Conservation (phyloP, 2,888 invertebrate genomes). For the Syritta pipiens region DNA sequence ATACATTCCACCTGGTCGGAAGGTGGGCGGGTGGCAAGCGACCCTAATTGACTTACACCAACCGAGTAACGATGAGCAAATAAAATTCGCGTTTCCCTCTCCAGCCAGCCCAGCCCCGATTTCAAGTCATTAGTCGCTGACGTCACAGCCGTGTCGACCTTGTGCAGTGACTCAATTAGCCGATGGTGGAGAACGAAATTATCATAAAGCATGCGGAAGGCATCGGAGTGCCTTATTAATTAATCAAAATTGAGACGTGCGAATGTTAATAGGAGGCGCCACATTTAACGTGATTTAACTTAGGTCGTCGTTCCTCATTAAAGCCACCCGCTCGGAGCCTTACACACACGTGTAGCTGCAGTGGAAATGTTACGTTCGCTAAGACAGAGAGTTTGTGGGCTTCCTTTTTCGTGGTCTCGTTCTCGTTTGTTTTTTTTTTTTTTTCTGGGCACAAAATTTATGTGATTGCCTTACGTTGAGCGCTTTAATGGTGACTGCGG, state of each 20-base stretch:
- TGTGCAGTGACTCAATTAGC: conserved; percentile 19
- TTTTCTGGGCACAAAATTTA: too few species aligned
- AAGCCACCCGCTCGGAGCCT: conserved; percentile 1
- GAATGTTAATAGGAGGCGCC: neutral
- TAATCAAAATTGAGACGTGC: conserved; percentile 4
- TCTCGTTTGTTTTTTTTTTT: too few species aligned
- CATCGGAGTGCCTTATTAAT: conserved; percentile 12
- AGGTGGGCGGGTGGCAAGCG: neutral
- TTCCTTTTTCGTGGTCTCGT: neutral
- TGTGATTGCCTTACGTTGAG: conserved; percentile 24
- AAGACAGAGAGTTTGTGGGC: neutral
- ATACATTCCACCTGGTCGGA: neutral
- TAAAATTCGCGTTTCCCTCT: neutral
- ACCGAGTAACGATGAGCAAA: conserved; percentile 7
- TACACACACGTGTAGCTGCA: too few species aligned
- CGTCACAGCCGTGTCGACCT: neutral
- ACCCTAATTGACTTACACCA: conserved; percentile 15
- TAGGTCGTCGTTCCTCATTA: neutral
- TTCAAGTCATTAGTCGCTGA: neutral
- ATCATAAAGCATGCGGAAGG: conserved; percentile 4
- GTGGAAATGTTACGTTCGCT: neutral
- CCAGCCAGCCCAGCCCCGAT: neutral
- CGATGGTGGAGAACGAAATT: neutral
- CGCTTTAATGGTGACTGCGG: conserved; percentile 23
- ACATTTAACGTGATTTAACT: neutral